These are phyloP conservation scores for Gobio occitaniae DNA, from an alignment of 2,797 vertebrate species.

Conservation along the genomic window DNA sequence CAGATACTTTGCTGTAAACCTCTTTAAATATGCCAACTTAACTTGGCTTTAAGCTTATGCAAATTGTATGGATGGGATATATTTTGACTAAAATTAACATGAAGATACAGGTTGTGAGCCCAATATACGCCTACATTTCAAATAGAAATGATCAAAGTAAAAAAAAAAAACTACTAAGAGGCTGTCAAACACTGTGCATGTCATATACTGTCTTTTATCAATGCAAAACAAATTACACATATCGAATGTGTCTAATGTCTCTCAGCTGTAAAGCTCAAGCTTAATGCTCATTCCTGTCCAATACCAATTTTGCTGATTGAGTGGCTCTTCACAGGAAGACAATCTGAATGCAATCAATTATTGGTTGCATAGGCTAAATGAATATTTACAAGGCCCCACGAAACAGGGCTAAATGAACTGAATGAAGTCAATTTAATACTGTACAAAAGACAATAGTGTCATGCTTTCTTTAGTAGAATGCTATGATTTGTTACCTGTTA, in stretches of 20 bases:
- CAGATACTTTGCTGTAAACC: neutral
- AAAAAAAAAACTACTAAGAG: neutral
- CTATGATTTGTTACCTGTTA: neutral
- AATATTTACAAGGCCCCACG: neutral
- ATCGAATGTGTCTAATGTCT: neutral
- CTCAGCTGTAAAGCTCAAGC: neutral
- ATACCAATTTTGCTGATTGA: constrained; percentile 1
- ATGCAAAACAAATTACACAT: neutral
- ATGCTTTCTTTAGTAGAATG: neutral
- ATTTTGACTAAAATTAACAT: neutral
- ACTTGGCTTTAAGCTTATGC: neutral
- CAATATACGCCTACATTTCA: neutral
- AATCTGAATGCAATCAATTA: neutral
- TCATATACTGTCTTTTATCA: neutral
- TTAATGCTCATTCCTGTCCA: neutral
- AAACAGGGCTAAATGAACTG: neutral
- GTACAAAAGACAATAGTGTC: neutral
- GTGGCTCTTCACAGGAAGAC: neutral
- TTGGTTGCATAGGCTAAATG: neutral
- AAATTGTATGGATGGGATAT: neutral
- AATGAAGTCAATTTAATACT: neutral
- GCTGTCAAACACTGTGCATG: no score
- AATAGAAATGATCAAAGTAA: neutral
- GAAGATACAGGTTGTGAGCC: neutral
- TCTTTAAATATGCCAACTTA: neutral